A percentile compares a stretch with the other conserved stretches of the same genome.
Evolutionary conservation across 2,113 vertebrate species (phyloP).

Genomic region (Corapipo altera): DNA sequence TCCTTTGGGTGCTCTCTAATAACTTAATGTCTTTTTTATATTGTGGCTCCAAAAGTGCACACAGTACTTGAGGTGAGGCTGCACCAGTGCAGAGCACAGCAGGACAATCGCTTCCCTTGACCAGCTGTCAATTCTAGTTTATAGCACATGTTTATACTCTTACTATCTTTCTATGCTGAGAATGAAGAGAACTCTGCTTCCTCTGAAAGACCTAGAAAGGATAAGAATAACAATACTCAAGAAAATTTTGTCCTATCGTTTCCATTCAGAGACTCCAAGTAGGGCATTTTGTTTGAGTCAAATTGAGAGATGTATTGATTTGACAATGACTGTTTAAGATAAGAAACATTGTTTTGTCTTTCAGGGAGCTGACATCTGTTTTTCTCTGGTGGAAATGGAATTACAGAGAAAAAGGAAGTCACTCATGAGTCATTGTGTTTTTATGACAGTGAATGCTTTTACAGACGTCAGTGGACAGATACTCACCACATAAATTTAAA

Average conservation of each 20-base stretch:
- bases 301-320: slow-evolving; percentile 47
- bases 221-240: not conserved
- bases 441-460: slow-evolving; percentile 53
- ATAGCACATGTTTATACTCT: not conserved
- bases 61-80: not conserved
- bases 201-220: not conserved
- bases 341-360: slow-evolving; percentile 12
- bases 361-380: not conserved
- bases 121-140: not conserved
- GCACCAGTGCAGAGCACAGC: not conserved
- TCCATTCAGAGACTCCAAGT: slow-evolving; percentile 31
- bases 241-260: not conserved
- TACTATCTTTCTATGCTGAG: not conserved
- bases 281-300: slow-evolving; percentile 8
- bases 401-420: slow-evolving; percentile 33
- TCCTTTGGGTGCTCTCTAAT: not conserved
- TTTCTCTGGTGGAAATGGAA: slow-evolving; percentile 58
- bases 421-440: slow-evolving; percentile 44
- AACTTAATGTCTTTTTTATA: not conserved
- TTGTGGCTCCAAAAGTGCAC: not conserved
- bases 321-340: slow-evolving; percentile 28
- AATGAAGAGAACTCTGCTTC: not conserved
- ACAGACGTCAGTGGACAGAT: not conserved
- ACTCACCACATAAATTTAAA: not conserved
- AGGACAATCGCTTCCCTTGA: not conserved